Conservation (phyloP, 2,888 invertebrate genomes). For the Heteromurus nitidus region DNA sequence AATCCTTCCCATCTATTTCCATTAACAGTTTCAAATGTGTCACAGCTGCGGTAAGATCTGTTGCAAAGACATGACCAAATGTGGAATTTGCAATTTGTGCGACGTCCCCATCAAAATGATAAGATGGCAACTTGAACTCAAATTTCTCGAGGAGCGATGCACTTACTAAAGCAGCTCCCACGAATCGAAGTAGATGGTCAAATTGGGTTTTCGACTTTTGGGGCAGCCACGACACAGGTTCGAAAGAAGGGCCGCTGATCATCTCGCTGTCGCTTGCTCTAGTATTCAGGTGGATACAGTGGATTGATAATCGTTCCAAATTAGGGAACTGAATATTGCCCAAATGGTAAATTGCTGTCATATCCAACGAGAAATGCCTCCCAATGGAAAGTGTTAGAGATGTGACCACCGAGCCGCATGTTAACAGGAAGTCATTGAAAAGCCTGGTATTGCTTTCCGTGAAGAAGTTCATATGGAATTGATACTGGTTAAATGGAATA, state of each 20-base stretch:
- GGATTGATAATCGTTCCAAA: neutral
- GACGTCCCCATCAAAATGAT: neutral
- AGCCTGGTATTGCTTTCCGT: neutral
- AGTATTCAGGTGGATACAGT: neutral
- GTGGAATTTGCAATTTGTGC: neutral
- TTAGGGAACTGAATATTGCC: neutral
- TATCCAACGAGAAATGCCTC: constrained; percentile 12
- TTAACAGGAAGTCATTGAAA: constrained; percentile 3
- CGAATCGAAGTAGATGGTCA: neutral
- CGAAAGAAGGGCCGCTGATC: neutral
- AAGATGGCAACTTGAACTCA: neutral
- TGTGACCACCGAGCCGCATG: neutral
- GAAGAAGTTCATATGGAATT: constrained; percentile 33
- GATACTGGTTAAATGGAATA: constrained; percentile 12
- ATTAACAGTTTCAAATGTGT: constrained; percentile 19
- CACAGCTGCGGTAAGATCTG: neutral
- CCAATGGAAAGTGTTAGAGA: constrained; percentile 14
- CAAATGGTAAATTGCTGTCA: neutral
- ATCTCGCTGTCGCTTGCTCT: neutral
- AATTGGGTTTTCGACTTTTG: neutral
- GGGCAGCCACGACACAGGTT: neutral
- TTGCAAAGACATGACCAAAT: constrained; percentile 10
- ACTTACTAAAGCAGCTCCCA: neutral
- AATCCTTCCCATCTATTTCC: neutral
- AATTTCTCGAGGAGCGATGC: neutral